Conservation (phyloP, 2,888 invertebrate genomes). For the Dysmachus trigonus region DNA sequence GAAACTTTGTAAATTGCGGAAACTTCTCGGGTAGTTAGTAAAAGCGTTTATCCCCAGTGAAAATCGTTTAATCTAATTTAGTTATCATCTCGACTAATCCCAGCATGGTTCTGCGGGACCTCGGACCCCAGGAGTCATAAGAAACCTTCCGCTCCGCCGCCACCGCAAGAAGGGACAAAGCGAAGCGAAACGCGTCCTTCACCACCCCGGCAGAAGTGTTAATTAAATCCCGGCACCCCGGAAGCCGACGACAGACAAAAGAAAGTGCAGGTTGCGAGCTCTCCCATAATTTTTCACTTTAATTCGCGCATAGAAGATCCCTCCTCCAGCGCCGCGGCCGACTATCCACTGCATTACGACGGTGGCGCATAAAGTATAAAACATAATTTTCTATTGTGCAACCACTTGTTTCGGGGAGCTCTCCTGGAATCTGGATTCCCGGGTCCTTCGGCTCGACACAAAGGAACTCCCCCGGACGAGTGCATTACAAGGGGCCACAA, state of each 20-base stretch:
- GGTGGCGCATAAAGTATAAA: conserved; percentile 32
- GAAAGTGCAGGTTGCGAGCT: neutral
- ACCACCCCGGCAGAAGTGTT: conserved; percentile 7
- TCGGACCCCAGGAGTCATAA: neutral
- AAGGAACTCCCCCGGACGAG: conserved; percentile 10
- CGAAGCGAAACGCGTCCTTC: neutral
- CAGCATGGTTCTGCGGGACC: neutral
- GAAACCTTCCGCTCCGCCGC: neutral
- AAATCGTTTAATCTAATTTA: neutral
- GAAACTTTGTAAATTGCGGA: neutral
- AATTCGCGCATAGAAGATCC: conserved; percentile 21
- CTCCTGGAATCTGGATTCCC: neutral
- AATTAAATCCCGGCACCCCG: neutral
- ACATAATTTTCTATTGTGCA: conserved; percentile 42
- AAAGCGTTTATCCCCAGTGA: neutral
- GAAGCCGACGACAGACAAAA: conserved; percentile 9
- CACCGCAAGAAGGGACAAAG: neutral
- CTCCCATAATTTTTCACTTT: conserved; percentile 37
- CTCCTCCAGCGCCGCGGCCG: neutral
- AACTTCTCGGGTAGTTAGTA: neutral
- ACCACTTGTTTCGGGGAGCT: conserved; percentile 32
- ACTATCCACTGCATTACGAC: neutral
- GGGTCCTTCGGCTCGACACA: neutral
- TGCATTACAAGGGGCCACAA: conserved; percentile 2
- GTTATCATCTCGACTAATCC: neutral